Evolutionary conservation across 2,888 invertebrate species (phyloP).

Genomic region (Drosophila colorata): DNA sequence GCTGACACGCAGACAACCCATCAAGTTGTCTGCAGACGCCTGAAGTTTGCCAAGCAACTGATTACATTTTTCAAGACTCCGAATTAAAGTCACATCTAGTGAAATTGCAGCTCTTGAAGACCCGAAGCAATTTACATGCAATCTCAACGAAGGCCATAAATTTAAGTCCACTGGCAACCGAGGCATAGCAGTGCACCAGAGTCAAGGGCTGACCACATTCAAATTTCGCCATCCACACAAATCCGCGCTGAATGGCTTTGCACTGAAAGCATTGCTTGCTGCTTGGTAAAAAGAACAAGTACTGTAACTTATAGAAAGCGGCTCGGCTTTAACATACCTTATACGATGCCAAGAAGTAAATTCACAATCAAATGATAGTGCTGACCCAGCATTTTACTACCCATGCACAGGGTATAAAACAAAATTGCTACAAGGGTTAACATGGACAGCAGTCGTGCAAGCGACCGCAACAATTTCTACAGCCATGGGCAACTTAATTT

Average conservation of each 20-base stretch:
- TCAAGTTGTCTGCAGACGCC: slow-evolving; percentile 13
- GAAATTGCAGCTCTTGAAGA: slow-evolving; percentile 42
- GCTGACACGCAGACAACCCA: slow-evolving; percentile 39
- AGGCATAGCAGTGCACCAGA: slow-evolving; percentile 12
- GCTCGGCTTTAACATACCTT: slow-evolving; percentile 24
- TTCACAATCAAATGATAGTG: slow-evolving; percentile 1
- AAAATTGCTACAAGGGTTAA: slow-evolving; percentile 66
- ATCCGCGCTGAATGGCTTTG: slow-evolving; percentile 63
- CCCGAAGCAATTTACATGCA: slow-evolving; percentile 67
- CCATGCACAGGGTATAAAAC: slow-evolving; percentile 27
- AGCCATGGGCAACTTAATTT: slow-evolving; percentile 76
- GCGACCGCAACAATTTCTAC: slow-evolving; percentile 77
- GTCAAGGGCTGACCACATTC: slow-evolving; percentile 64
- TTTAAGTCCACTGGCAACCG: slow-evolving; percentile 19
- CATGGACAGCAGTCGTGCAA: slow-evolving; percentile 45
- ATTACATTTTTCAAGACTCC: slow-evolving; percentile 56
- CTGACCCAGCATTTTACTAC: neutral
- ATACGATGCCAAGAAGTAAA: neutral
- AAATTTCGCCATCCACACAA: slow-evolving; percentile 67
- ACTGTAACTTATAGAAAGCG: neutral
- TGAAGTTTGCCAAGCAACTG: slow-evolving; percentile 23
- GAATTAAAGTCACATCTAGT: slow-evolving; percentile 47
- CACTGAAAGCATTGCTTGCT: slow-evolving; percentile 46
- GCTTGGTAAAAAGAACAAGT: slow-evolving; percentile 1
- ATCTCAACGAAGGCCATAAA: slow-evolving; percentile 41